Evolutionary conservation across 2,113 vertebrate genomes (phyloP).

Genomic region (Hydrochoerus hydrochaeris): DNA sequence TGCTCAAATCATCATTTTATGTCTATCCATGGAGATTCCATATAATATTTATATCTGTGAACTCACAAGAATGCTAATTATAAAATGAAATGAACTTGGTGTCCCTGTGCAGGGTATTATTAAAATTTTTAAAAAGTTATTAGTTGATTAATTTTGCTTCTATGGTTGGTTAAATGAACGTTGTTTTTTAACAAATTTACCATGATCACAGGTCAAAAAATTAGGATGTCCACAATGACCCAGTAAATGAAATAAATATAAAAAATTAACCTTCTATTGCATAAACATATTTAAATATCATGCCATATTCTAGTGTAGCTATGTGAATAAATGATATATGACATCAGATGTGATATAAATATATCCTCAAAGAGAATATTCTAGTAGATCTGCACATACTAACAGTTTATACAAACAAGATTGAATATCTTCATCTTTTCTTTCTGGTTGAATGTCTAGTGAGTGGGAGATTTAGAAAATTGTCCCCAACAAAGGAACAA

Average conservation of each 20-base stretch:
- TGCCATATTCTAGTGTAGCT: neutral
- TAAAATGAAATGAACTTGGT: constrained; percentile 10
- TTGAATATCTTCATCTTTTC: constrained; percentile 34
- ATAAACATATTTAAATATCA: constrained; percentile 32
- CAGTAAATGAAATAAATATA: constrained; percentile 48
- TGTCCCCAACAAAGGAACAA: neutral
- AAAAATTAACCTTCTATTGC: constrained; percentile 13
- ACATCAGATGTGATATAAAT: neutral
- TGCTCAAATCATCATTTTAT: neutral
- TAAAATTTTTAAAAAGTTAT: neutral
- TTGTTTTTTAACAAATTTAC: neutral
- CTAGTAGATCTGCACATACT: neutral
- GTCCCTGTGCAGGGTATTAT: neutral
- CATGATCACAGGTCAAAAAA: constrained; percentile 33
- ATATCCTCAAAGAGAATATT: constrained; percentile 37
- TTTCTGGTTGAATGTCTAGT: constrained; percentile 25
- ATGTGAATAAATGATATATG: neutral
- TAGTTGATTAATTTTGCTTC: neutral
- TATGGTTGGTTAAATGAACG: neutral
- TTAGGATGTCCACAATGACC: neutral
- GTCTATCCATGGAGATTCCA: neutral
- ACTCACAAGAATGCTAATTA: neutral
- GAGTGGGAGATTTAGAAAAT: neutral
- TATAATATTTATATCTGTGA: neutral
- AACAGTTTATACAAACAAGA: constrained; percentile 45